Base-by-base conservation (phyloP, 1,140 invertebrate genomes). In the Drosophila pectinifera region DNA sequence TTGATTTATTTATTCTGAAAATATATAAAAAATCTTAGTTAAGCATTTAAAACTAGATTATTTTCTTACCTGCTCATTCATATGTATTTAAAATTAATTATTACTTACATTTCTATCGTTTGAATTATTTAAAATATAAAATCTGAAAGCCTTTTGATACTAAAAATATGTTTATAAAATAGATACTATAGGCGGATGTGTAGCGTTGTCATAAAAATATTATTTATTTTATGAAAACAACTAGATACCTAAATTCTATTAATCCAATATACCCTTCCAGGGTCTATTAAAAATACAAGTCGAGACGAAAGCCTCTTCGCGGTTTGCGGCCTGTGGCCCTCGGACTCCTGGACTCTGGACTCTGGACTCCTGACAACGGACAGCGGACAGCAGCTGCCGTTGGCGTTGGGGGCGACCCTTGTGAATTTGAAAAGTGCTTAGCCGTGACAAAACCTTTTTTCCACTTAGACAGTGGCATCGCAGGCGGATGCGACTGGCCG, bases 381-480 rank as follows among this genome's bases (percentile, higher is more conserved):
- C 34, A 36, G 10, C 34, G 57, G 56, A 49, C 45, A 63, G 51
- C 64, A 72, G 53, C 78, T 80, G 65, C 34, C 42, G 13, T 36
- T 41, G 31, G 63, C 38, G 57, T 38, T 48, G 57, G 56, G 28
- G 64, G 39, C 70, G 77, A 65, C 77, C 61, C 65, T 73, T 58
- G 81, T 80, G 81, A 73, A 77, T 77, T 64, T 74, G 56, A 59
- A 81, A 86, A 86, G 74, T 86, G 78, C 82, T 86, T 85, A 86
- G 78, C 81, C 82, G 75, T 81, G 78, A 85, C 78, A 86, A 82
- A 85, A 86, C 81, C 68, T 86, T 82, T 86, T 85, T 85, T 80
- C 63, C 82, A 86, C 75, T 81, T 81, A 68, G 73, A 78, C 59
- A 53, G 59, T 26, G 61, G 54, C 56, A 45, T 46, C 46, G 54